phyloP scores from a whole-genome alignment of 2,113 vertebrate genomes.

The Triplophysa rosa region DNA sequence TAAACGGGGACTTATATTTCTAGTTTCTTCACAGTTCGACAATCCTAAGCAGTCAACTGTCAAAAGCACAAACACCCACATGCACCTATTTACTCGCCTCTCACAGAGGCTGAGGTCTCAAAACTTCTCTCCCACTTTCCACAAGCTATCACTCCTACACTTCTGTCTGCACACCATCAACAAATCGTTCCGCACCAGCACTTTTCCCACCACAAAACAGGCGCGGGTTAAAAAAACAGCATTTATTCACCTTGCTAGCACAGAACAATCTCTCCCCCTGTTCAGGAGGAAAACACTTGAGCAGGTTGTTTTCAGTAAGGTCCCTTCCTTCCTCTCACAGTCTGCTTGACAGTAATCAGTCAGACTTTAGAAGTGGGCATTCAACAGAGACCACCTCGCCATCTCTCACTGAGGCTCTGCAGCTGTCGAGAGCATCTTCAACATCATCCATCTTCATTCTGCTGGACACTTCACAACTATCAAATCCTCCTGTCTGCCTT shows the following conservation, averaged over 20 bases:
- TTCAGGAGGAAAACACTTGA: background rate
- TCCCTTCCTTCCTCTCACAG: background rate
- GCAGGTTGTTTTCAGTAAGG: too few species aligned
- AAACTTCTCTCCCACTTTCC: background rate
- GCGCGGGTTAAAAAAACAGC: too few species aligned
- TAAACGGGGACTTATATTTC: background rate
- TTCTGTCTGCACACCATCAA: too few species aligned
- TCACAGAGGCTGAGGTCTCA: slow-evolving; percentile 3
- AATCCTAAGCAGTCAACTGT: background rate
- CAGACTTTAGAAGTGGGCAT: background rate
- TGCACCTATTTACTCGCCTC: background rate
- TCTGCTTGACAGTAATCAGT: background rate
- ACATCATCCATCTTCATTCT: too few species aligned
- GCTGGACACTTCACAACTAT: background rate
- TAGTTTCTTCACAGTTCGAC: background rate
- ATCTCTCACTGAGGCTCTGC: slow-evolving; percentile 1
- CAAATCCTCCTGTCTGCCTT: background rate
- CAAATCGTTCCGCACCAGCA: too few species aligned
- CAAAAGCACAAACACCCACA: background rate
- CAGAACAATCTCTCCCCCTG: background rate
- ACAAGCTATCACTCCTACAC: background rate
- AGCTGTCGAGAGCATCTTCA: background rate
- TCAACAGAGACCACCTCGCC: background rate
- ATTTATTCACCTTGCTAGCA: too few species aligned
- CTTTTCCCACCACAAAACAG: too few species aligned